A percentile compares a stretch with the other conserved stretches of the same genome.
Evolutionary conservation across 2,888 invertebrate genomes (phyloP).

Genomic region (Tridacna gigas): DNA sequence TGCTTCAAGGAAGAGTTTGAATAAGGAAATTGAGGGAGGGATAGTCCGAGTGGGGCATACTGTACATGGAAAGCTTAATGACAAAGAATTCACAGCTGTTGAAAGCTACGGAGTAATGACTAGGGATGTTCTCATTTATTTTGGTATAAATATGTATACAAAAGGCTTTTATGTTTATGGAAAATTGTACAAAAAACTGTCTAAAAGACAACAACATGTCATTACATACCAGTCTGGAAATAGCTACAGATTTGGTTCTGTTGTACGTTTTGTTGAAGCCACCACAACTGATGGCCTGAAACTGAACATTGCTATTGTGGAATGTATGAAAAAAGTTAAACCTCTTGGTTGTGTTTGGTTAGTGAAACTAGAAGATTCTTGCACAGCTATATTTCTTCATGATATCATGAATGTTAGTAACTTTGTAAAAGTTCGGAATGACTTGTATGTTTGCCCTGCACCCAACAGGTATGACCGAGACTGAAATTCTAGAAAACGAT

Average conservation of each 20-base stretch:
- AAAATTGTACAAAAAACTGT: background rate
- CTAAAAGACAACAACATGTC: conserved; percentile 13
- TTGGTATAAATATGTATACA: too few species aligned
- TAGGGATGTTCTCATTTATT: too few species aligned
- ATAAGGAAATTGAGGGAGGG: too few species aligned
- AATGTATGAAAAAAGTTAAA: background rate
- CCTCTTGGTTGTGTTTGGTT: background rate
- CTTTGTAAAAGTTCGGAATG: background rate
- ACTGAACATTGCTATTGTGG: background rate
- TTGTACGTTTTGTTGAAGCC: background rate
- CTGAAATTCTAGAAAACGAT: too few species aligned
- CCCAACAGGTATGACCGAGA: conserved; percentile 15
- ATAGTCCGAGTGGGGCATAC: too few species aligned
- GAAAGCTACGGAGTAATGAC: too few species aligned
- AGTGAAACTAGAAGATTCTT: background rate
- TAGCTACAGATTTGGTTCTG: background rate
- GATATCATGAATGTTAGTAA: background rate
- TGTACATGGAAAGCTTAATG: too few species aligned
- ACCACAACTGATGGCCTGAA: background rate
- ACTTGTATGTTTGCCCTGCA: background rate
- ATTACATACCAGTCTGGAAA: background rate
- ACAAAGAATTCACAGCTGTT: too few species aligned
- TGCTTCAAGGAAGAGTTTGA: too few species aligned
- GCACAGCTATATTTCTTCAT: background rate
- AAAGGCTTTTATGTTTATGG: conserved; percentile 4